Base-by-base conservation (phyloP, 2,113 vertebrate species). In the Muntiacus reevesi region DNA sequence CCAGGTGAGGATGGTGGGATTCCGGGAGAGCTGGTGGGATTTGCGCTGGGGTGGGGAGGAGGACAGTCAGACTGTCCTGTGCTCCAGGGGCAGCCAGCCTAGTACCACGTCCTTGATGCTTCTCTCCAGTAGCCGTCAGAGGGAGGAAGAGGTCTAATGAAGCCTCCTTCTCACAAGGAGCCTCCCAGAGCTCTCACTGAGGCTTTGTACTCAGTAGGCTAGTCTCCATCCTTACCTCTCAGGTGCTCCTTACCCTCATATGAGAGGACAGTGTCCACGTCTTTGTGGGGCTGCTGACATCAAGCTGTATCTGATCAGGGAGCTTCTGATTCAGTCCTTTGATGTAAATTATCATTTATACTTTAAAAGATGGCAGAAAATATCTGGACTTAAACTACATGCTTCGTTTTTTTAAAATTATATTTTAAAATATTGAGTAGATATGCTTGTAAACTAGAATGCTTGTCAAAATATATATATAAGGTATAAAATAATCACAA, bases 1-100 rank as follows among this genome's bases (percentile, higher is more conserved):
- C 97, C 98, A 97, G 99, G 99, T 99, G 89, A 98, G 98, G 23
- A 82, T 33, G 25, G 30, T 2, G 1, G 11, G 40, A 7, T 57
- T 45, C 67, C 8, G 43, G 33, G 50, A 36, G 25, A 74, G 36
- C 33, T 40, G 33, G 17, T 84, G 60, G 90, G 54, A 16, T 59
- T 95, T 23, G 5, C 27, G 43, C 8, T 62, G 33, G 43, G 16
- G 62, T 76, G 40, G 23, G 6, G 40, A 43, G 71, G 71, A 76
- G 40, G 36, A 40, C 36, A 52, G 40, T 54, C 16, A 7, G 21
- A 92, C 27, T 28, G 16, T 81, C 62, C 71, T 76, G 25, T 83
- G 57, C 23, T 30, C 15, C 45, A 7, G n/a, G 13, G 76, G 64
- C 43, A 82, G 74, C 59, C 33, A 60, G 40, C 60, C 27, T 27